Percentiles rank a stretch among this genome's conserved stretches.
Evolutionary conservation across 2,113 vertebrate genomes (phyloP).

Genomic region (Phainopepla nitens): DNA sequence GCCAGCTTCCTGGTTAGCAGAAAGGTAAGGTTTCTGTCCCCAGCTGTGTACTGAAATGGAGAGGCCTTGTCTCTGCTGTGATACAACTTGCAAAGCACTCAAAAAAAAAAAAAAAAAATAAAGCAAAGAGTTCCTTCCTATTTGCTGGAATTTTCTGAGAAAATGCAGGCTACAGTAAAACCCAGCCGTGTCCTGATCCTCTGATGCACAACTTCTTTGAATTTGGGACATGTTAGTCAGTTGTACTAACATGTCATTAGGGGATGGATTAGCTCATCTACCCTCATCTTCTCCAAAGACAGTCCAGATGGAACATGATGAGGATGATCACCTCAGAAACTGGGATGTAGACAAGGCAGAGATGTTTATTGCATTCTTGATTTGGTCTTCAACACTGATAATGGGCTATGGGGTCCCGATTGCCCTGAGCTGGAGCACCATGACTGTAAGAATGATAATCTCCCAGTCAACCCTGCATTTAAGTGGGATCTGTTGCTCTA

Average conservation of each 20-base stretch:
- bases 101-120: neutral
- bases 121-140: neutral
- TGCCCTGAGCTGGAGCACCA: neutral
- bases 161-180: neutral
- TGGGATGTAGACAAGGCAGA: neutral
- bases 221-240: neutral
- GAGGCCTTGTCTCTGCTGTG: neutral
- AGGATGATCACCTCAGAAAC: neutral
- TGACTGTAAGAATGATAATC: neutral
- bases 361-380: neutral
- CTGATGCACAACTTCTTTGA: neutral
- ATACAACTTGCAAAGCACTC: neutral
- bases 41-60: neutral
- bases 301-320: neutral
- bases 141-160: neutral
- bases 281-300: neutral
- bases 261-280: neutral
- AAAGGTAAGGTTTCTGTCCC: slow-evolving; percentile 80
- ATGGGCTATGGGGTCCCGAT: neutral
- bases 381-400: neutral
- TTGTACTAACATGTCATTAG: neutral
- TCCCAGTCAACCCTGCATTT: neutral
- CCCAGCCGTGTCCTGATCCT: neutral
- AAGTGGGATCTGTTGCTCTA: neutral
- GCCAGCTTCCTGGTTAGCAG: slow-evolving; percentile 96